Conservation (phyloP, 2,797 vertebrate genomes). For the Liasis olivaceus region DNA sequence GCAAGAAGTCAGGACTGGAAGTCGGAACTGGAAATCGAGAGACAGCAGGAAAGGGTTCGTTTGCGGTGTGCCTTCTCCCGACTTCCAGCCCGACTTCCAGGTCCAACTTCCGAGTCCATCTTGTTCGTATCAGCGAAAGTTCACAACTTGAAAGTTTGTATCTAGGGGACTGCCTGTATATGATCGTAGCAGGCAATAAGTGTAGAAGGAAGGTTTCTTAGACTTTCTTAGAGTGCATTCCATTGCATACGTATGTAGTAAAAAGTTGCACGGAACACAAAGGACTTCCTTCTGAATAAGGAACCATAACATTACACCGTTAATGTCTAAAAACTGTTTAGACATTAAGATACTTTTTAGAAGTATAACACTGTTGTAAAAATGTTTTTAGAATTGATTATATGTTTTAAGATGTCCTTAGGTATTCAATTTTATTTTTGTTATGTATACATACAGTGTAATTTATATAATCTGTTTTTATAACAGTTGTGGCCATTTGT, state of each 20-base stretch:
- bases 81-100: too few relatives aligned
- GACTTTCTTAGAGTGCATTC: neutral
- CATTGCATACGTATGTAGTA: neutral
- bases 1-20: too few relatives aligned
- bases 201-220: neutral
- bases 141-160: too few relatives aligned
- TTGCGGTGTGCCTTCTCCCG: too few relatives aligned
- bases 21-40: too few relatives aligned
- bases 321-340: neutral
- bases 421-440: neutral
- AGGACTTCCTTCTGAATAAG: neutral
- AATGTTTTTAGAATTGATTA: neutral
- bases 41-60: too few relatives aligned
- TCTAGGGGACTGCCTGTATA: too few relatives aligned
- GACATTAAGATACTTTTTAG: neutral
- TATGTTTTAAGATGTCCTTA: neutral
- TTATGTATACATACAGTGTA: neutral
- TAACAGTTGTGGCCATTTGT: constrained; percentile 92
- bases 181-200: neutral
- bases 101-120: too few relatives aligned
- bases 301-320: neutral
- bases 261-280: neutral
- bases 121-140: too few relatives aligned
- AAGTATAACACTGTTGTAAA: neutral
- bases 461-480: constrained; percentile 25